Conservation (phyloP, 1,140 invertebrate genomes). For the Hylyphantes graminicola region DNA sequence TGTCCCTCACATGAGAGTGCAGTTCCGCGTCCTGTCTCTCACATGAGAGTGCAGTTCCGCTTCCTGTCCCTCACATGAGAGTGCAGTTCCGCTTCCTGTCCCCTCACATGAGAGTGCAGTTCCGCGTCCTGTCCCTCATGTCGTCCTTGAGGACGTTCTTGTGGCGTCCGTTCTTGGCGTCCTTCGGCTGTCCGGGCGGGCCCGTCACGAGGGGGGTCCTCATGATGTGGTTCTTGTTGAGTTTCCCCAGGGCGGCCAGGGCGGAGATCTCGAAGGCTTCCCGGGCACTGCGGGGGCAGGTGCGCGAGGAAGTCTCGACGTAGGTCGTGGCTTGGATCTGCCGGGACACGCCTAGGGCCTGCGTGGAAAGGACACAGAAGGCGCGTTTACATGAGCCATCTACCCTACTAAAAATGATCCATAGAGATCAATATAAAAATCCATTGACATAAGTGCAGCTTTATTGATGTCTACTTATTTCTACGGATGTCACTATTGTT, state of each 20-base stretch:
- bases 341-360: conserved; percentile 72
- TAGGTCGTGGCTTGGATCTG: conserved; percentile 76
- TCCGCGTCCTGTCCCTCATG: conserved; percentile 37
- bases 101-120: conserved; percentile 54
- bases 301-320: conserved; percentile 75
- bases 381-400: too few relatives aligned
- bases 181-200: conserved; percentile 17
- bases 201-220: conserved; percentile 63
- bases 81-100: not conserved
- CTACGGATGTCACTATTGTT: too few relatives aligned
- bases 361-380: conserved; percentile 51
- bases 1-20: conserved; percentile 53
- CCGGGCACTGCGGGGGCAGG: conserved; percentile 73
- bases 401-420: too few relatives aligned
- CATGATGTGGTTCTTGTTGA: conserved; percentile 72
- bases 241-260: conserved; percentile 74
- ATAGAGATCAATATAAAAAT: too few relatives aligned
- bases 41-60: too few relatives aligned
- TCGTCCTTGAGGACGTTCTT: conserved; percentile 50
- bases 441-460: too few relatives aligned
- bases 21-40: conserved; percentile 42
- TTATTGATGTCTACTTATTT: too few relatives aligned
- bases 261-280: conserved; percentile 77
- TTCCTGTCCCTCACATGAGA: not conserved
- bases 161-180: not conserved